phyloP scores from a whole-genome alignment of 2,888 invertebrate species.

The Thyatira batis region DNA sequence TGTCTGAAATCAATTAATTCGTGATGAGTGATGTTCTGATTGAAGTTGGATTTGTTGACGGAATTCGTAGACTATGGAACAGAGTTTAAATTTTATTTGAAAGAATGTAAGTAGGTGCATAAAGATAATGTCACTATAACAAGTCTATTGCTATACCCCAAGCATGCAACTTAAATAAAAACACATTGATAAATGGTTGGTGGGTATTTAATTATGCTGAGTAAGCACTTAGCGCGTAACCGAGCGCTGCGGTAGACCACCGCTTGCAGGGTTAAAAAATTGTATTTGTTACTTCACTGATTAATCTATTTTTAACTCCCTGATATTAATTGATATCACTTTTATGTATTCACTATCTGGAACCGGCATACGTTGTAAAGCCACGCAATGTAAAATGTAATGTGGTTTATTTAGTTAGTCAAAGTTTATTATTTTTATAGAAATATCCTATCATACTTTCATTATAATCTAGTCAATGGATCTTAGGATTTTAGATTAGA shows the following conservation, averaged over 20 bases:
- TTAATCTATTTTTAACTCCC: background rate
- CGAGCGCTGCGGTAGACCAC: background rate
- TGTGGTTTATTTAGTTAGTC: too few species aligned
- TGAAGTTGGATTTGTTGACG: too few species aligned
- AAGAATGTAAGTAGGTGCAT: background rate
- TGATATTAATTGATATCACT: background rate
- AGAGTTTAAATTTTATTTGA: background rate
- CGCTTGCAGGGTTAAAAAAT: background rate
- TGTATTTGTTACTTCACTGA: too few species aligned
- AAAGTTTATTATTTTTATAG: too few species aligned
- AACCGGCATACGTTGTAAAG: too few species aligned
- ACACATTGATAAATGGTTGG: constrained; percentile 1
- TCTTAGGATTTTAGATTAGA: too few species aligned
- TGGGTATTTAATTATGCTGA: constrained; percentile 1
- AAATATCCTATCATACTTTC: too few species aligned
- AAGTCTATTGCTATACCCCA: background rate
- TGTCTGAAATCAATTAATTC: too few species aligned
- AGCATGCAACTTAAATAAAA: background rate
- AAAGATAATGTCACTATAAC: background rate
- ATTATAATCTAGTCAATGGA: too few species aligned
- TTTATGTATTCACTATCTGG: background rate
- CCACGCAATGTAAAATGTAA: too few species aligned
- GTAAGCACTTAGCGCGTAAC: constrained; percentile 1
- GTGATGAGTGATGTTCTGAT: too few species aligned
- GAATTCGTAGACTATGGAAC: too few species aligned